A percentile compares a stretch with the other conserved stretches of the same genome.
These are phyloP conservation scores for Thelaira solivaga DNA, from an alignment of 2,888 invertebrate genomes.

Conservation along the genomic window DNA sequence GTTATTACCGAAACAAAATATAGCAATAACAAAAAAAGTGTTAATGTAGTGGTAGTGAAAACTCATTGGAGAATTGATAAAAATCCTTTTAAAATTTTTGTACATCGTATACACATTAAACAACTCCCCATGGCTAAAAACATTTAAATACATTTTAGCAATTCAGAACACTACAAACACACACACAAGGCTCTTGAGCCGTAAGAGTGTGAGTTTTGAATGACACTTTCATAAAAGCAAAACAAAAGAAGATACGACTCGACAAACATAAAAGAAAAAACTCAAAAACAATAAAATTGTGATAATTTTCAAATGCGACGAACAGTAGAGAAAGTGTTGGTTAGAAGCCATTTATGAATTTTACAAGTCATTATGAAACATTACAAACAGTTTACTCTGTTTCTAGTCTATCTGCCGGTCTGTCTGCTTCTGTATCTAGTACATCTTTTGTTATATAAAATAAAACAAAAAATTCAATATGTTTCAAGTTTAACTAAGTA, in stretches of 20 bases:
- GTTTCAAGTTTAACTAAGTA: neutral
- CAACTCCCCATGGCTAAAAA: slow-evolving; percentile 12
- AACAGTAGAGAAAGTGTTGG: slow-evolving; percentile 38
- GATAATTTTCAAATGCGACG: slow-evolving; percentile 44
- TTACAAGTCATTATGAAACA: slow-evolving; percentile 25
- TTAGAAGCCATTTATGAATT: slow-evolving; percentile 20
- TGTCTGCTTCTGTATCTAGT: neutral
- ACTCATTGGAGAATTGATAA: slow-evolving; percentile 53
- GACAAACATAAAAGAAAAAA: too few relatives aligned
- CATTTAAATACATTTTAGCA: slow-evolving; percentile 25
- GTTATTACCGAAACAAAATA: slow-evolving; percentile 17
- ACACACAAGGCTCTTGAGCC: neutral
- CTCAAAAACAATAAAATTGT: slow-evolving; percentile 16
- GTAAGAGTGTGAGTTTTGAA: neutral
- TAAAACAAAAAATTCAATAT: neutral
- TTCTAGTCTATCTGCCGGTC: neutral
- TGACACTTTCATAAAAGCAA: slow-evolving; percentile 34
- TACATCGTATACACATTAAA: neutral
- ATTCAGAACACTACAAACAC: slow-evolving; percentile 4
- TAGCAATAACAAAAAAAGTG: slow-evolving; percentile 29
- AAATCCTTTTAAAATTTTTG: slow-evolving; percentile 34
- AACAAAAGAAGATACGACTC: too few relatives aligned
- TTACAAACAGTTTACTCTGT: neutral
- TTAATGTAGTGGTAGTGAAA: slow-evolving; percentile 52
- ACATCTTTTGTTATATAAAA: neutral